Conservation (phyloP, 1,140 invertebrate genomes). For the Melitaea cinxia region DNA sequence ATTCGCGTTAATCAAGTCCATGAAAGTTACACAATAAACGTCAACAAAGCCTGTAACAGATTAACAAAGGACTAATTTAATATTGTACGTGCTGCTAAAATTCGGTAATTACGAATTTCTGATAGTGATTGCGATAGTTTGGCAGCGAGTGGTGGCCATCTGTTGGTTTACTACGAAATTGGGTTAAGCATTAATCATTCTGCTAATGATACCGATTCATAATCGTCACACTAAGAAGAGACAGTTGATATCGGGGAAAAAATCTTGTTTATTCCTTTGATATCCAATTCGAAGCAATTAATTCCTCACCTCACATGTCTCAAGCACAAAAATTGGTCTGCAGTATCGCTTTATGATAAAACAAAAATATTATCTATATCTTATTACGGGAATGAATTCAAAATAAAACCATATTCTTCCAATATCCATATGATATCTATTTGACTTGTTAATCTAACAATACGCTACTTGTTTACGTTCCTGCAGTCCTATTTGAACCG, state of each 20-base stretch:
- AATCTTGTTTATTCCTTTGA: background rate
- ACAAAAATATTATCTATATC: no score
- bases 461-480: background rate
- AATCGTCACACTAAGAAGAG: conserved; percentile 4
- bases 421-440: background rate
- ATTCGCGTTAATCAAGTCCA: conserved; percentile 30
- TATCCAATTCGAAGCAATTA: background rate
- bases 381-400: no score
- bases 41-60: conserved; percentile 35
- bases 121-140: conserved; percentile 35
- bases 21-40: conserved; percentile 35
- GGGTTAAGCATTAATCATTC: conserved; percentile 39
- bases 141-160: conserved; percentile 35
- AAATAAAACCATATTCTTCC: background rate
- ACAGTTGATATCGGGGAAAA: background rate
- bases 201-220: conserved; percentile 40
- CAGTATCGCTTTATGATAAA: no score
- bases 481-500: background rate
- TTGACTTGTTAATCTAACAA: conserved; percentile 1
- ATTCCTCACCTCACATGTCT: no score
- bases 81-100: conserved; percentile 40
- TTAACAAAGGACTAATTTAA: conserved; percentile 46
- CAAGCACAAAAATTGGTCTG: no score
- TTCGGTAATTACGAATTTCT: conserved; percentile 40
- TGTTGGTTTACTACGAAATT: conserved; percentile 29